phyloP scores from a whole-genome alignment of 2,888 invertebrate genomes.

The Mimachlamys varia region DNA sequence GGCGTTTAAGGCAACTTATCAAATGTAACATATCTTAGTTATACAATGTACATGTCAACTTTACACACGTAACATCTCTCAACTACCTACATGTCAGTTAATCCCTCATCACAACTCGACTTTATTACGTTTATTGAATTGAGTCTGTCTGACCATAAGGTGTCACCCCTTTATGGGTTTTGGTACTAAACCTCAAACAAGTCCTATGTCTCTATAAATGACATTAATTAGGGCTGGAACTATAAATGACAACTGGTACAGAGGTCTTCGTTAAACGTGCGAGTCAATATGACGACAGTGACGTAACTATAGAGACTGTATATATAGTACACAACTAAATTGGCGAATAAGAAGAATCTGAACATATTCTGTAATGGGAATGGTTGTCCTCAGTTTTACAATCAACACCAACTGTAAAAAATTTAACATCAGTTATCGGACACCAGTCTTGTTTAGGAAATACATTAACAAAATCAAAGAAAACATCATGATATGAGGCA shows the following conservation, averaged over 20 bases:
- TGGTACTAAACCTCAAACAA: background rate
- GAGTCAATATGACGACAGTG: background rate
- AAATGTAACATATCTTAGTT: too few species aligned
- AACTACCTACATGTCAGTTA: background rate
- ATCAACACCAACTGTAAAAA: too few species aligned
- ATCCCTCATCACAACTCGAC: background rate
- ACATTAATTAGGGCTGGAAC: background rate
- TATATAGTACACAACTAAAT: background rate
- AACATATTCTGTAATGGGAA: too few species aligned
- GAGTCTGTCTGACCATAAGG: background rate
- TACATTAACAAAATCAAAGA: background rate
- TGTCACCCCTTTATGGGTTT: background rate
- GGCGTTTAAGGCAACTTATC: too few species aligned
- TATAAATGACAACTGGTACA: too few species aligned
- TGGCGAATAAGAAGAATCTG: too few species aligned
- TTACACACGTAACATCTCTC: background rate
- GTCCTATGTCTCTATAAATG: background rate
- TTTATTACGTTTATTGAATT: background rate
- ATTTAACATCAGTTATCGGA: too few species aligned
- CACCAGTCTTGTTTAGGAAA: too few species aligned
- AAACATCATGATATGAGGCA: background rate
- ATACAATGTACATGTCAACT: too few species aligned
- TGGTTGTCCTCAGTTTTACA: too few species aligned
- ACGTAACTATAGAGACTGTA: background rate
- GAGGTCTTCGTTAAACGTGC: background rate